Evolutionary conservation across 2,113 vertebrate genomes (phyloP), one percentile per base, ranked within the genome.

Genomic region (Stigmatopora argus): DNA sequence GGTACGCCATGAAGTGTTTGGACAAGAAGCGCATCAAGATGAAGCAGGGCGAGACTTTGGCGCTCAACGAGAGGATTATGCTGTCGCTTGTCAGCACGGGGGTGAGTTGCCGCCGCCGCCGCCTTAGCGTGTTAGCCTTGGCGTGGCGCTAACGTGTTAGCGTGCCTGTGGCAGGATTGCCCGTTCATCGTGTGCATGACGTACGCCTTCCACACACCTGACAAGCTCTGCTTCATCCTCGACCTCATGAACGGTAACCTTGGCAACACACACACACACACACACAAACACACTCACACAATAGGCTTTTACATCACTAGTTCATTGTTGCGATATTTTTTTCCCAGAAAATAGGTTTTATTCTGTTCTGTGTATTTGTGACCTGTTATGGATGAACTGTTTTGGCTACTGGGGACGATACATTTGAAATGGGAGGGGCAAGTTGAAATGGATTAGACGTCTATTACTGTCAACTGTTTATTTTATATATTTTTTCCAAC

Each of bases 101-200:
- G 85, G 97, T 99, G 75, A 94, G 95, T 15, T 4, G 4, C 2
- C 4, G 15, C n/a, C 19, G 11, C 35, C 3, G 38, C 15, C 1
- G 14, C 2, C 5, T 18, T 0, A 6, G 21, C 18, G 35, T 1
- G 60, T 7, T 19, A 10, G 9, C 18, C 10, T 18, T 18, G 11
- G 11, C 0, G 18, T 7, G 35, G n/a, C 0, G 44, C 61, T 49
- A 46, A 63, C 61, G 8, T 38, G 18, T 19, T 6, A 6, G 53
- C 3, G 26, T 8, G 17, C 5, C 65, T 18, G 59, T 77, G 83
- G 7, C 65, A 98, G 96, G 95, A 99, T 80, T 99, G 97, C 34
- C 97, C 96, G 18, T 99, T 99, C 85, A 98, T 99, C 47, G 97
- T 99, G 76, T 99, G 97, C 78, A 98, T 99, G 97, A 99, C 95